These are phyloP conservation scores for Anomalospiza imberbis DNA, from an alignment of 2,797 vertebrate genomes.

Conservation along the genomic window DNA sequence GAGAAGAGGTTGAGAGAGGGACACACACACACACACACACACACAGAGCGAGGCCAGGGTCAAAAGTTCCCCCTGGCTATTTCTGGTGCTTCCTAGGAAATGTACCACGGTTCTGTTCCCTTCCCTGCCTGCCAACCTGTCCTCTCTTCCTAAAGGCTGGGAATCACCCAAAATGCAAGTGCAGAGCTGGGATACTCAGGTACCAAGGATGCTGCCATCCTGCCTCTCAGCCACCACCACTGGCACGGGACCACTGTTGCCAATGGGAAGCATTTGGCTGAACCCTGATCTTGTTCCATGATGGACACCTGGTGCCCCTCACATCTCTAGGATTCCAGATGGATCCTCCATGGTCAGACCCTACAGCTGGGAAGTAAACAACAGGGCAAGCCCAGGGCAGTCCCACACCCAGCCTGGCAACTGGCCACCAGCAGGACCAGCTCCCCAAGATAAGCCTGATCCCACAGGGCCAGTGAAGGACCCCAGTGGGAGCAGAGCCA, in stretches of 20 bases:
- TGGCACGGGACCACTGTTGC: accelerated
- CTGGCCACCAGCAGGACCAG: background rate
- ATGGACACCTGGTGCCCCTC: accelerated
- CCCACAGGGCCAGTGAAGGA: background rate
- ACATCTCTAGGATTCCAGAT: background rate
- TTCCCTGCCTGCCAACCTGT: background rate
- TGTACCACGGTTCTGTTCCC: accelerated
- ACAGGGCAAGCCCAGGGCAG: accelerated
- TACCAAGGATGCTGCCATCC: background rate
- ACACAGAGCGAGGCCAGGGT: accelerated
- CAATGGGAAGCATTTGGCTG: accelerated
- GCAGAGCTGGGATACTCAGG: accelerated
- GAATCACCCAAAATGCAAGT: constrained; percentile 20
- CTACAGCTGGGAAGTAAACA: background rate
- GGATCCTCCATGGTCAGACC: background rate
- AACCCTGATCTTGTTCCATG: background rate
- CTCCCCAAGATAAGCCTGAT: background rate
- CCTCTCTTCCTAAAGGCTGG: background rate
- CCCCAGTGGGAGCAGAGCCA: accelerated
- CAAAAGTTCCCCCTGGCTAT: background rate
- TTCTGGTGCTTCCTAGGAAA: constrained; percentile 38
- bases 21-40: background rate
- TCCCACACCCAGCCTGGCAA: background rate
- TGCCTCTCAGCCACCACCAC: background rate
- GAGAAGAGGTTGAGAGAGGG: background rate